Base-by-base conservation (phyloP, 2,113 vertebrate genomes). In the Odontophorus gujanensis region DNA sequence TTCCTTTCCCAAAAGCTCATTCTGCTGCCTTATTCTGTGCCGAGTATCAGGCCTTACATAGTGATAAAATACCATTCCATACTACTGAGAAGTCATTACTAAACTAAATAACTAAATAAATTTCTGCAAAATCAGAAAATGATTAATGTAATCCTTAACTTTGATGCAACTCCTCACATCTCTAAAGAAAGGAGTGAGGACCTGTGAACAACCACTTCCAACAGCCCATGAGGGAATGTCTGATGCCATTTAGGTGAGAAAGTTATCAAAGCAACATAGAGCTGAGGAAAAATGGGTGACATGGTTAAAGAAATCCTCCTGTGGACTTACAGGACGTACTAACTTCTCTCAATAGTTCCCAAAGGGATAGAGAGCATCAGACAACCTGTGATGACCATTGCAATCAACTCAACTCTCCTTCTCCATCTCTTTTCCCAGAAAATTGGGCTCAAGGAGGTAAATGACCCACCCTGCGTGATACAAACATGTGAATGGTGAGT, bases 61-160 rank as follows among this genome's bases (percentile, higher is more conserved):
- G 58, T 20, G n/a, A 55, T 14, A 59, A 34, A 11, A 40, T 63
- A 72, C 40, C 51, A 32, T 26, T 63, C 18, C 28, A 55, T 38
- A 34, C 59, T 48, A 15, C 21, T 77, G 61, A 58, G 47, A 71
- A 71, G 32, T 67, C 36, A 19, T 65, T 81, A 45, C 34, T 40
- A 71, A 6, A 91, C 18, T 80, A 93, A 93, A 90, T 85, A 93
- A 89, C 91, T 86, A 53, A 53, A 43, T 15, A 67, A 73, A 69
- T 30, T 45, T 36, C 63, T 59, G 65, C 38, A 96, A 93, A 90
- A 96, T 45, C 30, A 28, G 80, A 84, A 94, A 87, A 91, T 59
- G 34, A 92, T 62, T 92, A 40, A 57, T 71, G 72, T 85, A 90
- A 83, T 57, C 92, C 47, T 83, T 83, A 26, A 15, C 17, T 59